phyloP scores from a whole-genome alignment of 1,140 invertebrate species.

The honey bee (Apis mellifera) region Amel_HAv3.1 CM009935.2:5004001-5004500 shows the following conservation, averaged over 20 bases:
- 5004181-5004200: slow-evolving; percentile 88
- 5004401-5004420: slow-evolving; percentile 83
- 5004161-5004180: slow-evolving; percentile 86
- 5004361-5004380: slow-evolving; percentile 21
- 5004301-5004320: slow-evolving; percentile 87
- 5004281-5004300: slow-evolving; percentile 90
- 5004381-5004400: slow-evolving; percentile 85
- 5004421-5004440: slow-evolving; percentile 81
- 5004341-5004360: not conserved
- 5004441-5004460: slow-evolving; percentile 88
- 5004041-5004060: slow-evolving; percentile 72
- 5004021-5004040: slow-evolving; percentile 81
- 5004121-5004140: slow-evolving; percentile 71
- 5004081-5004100: not conserved
- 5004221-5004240: slow-evolving; percentile 86
- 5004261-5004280: slow-evolving; percentile 89
- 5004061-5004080: slow-evolving; percentile 3
- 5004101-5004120: slow-evolving; percentile 10
- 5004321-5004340: slow-evolving; percentile 9
- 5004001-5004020: slow-evolving; percentile 90
- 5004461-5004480: slow-evolving; percentile 90
- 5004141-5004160: slow-evolving; percentile 82
- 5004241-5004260: slow-evolving; percentile 86
- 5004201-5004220: slow-evolving; percentile 89
- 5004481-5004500: slow-evolving; percentile 90